These are phyloP conservation scores for Caenorhabditis japonica DNA, from an alignment of 2,888 invertebrate genomes.

Conservation along the genomic window DNA sequence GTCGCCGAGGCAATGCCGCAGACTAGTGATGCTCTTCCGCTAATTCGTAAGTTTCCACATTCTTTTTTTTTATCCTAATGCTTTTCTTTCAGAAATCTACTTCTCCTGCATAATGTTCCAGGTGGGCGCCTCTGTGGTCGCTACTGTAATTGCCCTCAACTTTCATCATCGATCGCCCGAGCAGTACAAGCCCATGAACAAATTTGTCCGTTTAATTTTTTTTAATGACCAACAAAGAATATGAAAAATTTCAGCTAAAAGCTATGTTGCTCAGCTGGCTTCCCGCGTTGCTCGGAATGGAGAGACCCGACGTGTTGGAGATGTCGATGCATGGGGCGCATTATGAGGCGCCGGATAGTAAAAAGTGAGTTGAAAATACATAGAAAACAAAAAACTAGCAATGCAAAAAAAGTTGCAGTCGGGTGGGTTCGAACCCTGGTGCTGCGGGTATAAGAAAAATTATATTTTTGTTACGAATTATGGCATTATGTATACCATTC, in stretches of 20 bases:
- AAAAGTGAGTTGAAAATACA: constrained; percentile 19
- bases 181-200: constrained; percentile 74
- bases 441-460: too few relatives aligned
- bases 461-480: too few relatives aligned
- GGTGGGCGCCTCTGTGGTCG: constrained; percentile 75
- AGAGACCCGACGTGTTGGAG: constrained; percentile 63
- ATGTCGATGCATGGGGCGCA: constrained; percentile 43
- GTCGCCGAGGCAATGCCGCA: constrained; percentile 98
- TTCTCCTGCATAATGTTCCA: constrained; percentile 76
- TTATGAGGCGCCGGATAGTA: constrained; percentile 29
- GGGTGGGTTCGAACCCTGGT: neutral
- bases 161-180: constrained; percentile 80
- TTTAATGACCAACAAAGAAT: too few relatives aligned
- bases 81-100: constrained; percentile 70
- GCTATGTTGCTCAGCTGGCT: constrained; percentile 71
- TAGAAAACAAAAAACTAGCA: too few relatives aligned
- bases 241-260: constrained; percentile 69
- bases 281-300: constrained; percentile 71
- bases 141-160: constrained; percentile 80
- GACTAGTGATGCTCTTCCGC: constrained; percentile 97
- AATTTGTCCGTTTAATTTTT: constrained; percentile 62
- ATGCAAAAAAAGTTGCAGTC: too few relatives aligned
- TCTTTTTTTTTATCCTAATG: constrained; percentile 53
- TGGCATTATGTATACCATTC: too few relatives aligned
- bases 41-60: constrained; percentile 80